phyloP scores from a whole-genome alignment of 2,797 vertebrate genomes.

The Siniperca undulata region DNA sequence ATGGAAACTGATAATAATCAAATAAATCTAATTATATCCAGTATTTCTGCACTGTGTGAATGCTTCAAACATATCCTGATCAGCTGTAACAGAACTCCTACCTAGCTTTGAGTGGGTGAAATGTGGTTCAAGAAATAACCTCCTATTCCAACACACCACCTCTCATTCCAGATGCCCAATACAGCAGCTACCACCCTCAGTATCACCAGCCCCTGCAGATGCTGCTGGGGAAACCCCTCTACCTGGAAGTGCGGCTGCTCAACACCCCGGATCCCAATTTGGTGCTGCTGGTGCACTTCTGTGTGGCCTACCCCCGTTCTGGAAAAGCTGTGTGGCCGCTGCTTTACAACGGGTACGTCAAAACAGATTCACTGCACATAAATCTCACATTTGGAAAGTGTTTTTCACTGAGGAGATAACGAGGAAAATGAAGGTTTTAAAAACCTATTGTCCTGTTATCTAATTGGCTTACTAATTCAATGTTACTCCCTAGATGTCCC shows the following conservation, averaged over 20 bases:
- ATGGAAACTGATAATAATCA: neutral
- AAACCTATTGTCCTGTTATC: neutral
- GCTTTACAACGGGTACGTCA: conserved; percentile 85
- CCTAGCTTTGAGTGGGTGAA: conserved; percentile 6
- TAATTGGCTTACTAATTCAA: neutral
- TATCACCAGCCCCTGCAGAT: conserved; percentile 85
- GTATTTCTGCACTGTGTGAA: neutral
- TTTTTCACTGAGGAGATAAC: neutral
- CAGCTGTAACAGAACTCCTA: neutral
- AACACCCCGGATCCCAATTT: conserved; percentile 81
- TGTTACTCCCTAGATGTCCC: conserved; percentile 78
- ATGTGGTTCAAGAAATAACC: neutral
- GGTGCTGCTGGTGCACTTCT: conserved; percentile 86
- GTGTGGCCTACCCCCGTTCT: conserved; percentile 88
- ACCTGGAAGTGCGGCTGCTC: conserved; percentile 85
- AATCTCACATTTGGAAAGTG: neutral
- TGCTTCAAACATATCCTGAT: neutral
- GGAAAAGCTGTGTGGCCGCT: conserved; percentile 84
- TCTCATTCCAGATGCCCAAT: conserved; percentile 75
- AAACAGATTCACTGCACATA: conserved; percentile 9
- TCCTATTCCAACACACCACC: neutral
- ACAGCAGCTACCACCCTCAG: conserved; percentile 84
- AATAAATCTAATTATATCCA: neutral
- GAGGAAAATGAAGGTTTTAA: neutral
- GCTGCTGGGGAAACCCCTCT: conserved; percentile 83